phyloP scores from a whole-genome alignment of 2,797 vertebrate species.

The Cynopterus sphinx region DNA sequence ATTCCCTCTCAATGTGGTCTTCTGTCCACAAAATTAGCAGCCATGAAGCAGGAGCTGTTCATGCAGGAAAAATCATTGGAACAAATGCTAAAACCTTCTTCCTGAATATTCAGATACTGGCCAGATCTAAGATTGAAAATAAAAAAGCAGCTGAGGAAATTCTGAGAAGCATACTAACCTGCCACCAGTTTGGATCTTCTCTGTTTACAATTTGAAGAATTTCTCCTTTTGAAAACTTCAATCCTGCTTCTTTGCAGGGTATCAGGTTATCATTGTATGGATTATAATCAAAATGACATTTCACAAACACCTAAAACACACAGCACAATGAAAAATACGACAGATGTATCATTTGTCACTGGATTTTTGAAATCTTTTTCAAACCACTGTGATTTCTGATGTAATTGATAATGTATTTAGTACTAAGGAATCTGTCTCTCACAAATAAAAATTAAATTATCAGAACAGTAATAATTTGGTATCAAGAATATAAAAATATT shows the following conservation, averaged over 20 bases:
- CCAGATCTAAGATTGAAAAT: constrained; percentile 45
- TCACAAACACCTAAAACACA: constrained; percentile 93
- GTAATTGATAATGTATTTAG: constrained; percentile 33
- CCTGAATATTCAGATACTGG: constrained; percentile 26
- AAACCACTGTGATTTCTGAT: constrained; percentile 31
- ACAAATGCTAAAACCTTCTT: constrained; percentile 21
- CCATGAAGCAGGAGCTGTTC: background rate
- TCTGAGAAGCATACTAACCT: constrained; percentile 88
- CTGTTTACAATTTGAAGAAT: constrained; percentile 98
- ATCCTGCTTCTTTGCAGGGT: constrained; percentile 98
- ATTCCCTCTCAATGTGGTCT: constrained; percentile 49
- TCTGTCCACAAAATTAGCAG: constrained; percentile 53
- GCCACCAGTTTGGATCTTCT: constrained; percentile 99
- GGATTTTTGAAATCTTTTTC: constrained; percentile 10
- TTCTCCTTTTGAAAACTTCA: constrained; percentile 96
- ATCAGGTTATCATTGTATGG: constrained; percentile 96
- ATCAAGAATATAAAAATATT: constrained; percentile 24
- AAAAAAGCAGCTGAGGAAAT: constrained; percentile 28
- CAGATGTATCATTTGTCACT: background rate
- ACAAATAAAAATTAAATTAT: constrained; percentile 47
- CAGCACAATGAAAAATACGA: constrained; percentile 74
- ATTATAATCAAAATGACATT: constrained; percentile 98
- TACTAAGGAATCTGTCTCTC: constrained; percentile 39
- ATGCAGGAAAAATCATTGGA: constrained; percentile 18
- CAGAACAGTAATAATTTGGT: constrained; percentile 16